Base-by-base conservation (phyloP, 1,140 invertebrate genomes). In the Eumaeus atala region DNA sequence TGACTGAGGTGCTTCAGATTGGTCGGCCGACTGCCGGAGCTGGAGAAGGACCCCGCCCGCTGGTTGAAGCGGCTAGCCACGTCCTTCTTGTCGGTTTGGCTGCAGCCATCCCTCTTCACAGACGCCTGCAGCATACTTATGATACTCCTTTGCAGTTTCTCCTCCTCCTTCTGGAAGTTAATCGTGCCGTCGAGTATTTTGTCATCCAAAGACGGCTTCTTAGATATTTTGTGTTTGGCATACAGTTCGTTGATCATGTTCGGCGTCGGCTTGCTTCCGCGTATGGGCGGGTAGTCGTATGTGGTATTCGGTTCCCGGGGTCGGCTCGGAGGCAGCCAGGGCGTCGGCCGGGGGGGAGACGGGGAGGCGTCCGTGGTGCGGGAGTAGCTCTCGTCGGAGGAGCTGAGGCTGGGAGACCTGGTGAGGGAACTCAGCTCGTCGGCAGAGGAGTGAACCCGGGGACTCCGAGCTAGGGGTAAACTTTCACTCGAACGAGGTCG, bases 351-450 rank as follows among this genome's bases (percentile, higher is more conserved):
- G 6, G 85, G 85, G 1, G 87, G 86, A 0, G 87, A 88, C 1
- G 87, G 87, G 1, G 86, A 88, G 3, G 91, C 91, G 64, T 92
- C 92, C 3, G 92, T 93, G 18, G 92, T 93, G 51, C 92, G 89
- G 48, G 92, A 93, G 71, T 93, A 94, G 72, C 92, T 94, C 74
- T 95, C 94, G 71, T 95, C 93, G 1, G 93, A 94, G 49, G 93
- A 94, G 74, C 92, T 94, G 42, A 94, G 90, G 69, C 92, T 93
- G 2, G 93, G 93, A 18, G 93, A 94, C 56, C 93, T 91, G 57
- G 94, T 94, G 1, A 94, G 79, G 0, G 93, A 94, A 71, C 92
- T 94, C 12, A 95, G 90, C 76, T 95, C 93, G 74, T 95, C 93
- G 1, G 93, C 93, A 0, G 93, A 95, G 0, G 93, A 94, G 72